Base-by-base conservation (phyloP, 2,797 vertebrate species). In the Fistularia commersonii region DNA sequence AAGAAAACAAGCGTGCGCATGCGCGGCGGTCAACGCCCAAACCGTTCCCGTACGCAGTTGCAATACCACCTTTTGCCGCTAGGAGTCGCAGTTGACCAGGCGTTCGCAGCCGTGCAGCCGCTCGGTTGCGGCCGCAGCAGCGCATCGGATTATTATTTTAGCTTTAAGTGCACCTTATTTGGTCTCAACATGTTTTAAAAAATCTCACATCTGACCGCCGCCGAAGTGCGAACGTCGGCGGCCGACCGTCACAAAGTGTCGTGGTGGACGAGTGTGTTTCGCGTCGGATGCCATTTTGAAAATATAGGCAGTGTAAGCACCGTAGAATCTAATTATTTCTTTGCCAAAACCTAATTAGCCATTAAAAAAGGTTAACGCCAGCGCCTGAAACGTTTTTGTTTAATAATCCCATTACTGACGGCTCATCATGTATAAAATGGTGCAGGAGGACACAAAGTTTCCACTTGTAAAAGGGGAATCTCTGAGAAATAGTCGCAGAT, bases 371-470 rank as follows among this genome's bases (percentile, higher is more conserved):
- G 95, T 99, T 99, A 98, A 97, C 95, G 95, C 96, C 96, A 98
- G 96, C 96, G 96, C 97, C 96, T 96, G 95, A 98, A 98, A 98
- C 94, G 96, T 96, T 98, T 98, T 98, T 98, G 96, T 98, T 98
- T 98, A 99, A 99, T 99, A 99, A 99, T 99, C 95, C 95, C 94
- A 99, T 99, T 99, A 99, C 97, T 95, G 96, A 93, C 93, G 93
- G 93, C 96, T 98, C 95, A 97, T 98, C 96, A 95, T 98, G 96
- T 98, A 99, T 99, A 99, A 98, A 98, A 98, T 94, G 95, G 94
- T 95, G 96, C 93, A 92, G 92, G 91, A 94, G 93, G 95, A 95
- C 94, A 95, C 95, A 92, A 96, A 97, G 93, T 95, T 95, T 94
- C 93, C 95, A 98, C 94, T 98, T 93, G 93, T 96, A 95, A 94